Base-by-base conservation (phyloP, 2,113 vertebrate species). In the Rhabdornis inornatus region DNA sequence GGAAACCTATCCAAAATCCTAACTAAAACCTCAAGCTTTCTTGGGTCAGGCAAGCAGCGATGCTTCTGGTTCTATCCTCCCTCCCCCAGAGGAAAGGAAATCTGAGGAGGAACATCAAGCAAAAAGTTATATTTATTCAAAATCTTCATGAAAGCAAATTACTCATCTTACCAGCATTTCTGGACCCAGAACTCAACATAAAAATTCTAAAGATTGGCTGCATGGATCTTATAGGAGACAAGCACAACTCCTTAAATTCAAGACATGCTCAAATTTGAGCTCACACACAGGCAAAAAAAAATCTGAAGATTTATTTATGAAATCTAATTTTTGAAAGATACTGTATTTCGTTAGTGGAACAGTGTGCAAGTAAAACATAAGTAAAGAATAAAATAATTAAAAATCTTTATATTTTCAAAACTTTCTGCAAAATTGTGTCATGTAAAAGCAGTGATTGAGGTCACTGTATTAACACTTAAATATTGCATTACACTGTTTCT, bases 21-120 rank as follows among this genome's bases (percentile, higher is more conserved):
- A 85, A 44, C 28, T 20, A 69, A 69, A 64, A 53, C 13, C 33
- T 74, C 30, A 14, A 69, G 50, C 10, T 69, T 90, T 11, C 0
- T 0, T 17, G 10, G 15, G 13, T 35, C 55, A 64, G 15, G 35
- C 33, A 92, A 69, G 50, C 15, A 65, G 25, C 7, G 27, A 24
- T 15, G 15, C 31, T 85, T 50, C 53, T 68, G 53, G 11, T 71
- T 77, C 61, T 27, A 25, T 23, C 11, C 30, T n/a, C 9, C 11
- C 18, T 8, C 15, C 10, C 11, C 11, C 10, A 40, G 13, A 88
- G 4, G 19, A 81, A 92, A 81, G 22, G 21, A 40, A 70, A 30
- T 28, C 8, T 15, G 52, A 84, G 14, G 3, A 45, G 2, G 13
- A 85, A 53, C 0, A 0, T 44, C 9, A 81, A 72, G 10, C 3